These are phyloP conservation scores for Caenorhabditis macrosperma DNA, from an alignment of 2,888 invertebrate species.

Conservation along the genomic window DNA sequence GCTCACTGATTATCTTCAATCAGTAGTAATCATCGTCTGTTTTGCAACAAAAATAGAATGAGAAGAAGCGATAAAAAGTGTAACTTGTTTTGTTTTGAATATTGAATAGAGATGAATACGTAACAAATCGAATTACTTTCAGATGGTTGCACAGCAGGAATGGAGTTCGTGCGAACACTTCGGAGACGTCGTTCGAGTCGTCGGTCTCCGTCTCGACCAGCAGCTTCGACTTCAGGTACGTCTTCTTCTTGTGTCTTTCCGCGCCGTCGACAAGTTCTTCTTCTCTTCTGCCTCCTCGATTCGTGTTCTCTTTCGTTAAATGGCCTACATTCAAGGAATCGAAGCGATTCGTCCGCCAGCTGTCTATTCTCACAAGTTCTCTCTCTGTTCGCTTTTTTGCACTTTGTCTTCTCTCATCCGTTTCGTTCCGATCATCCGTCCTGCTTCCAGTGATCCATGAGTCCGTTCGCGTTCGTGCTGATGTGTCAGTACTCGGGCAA, in stretches of 20 bases:
- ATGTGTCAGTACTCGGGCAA: constrained; percentile 72
- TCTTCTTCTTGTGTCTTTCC: constrained; percentile 9
- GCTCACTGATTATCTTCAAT: not conserved
- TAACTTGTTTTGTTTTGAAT: not conserved
- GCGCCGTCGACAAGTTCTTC: constrained; percentile 24
- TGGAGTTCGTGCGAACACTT: constrained; percentile 32
- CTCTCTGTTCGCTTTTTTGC: constrained; percentile 1
- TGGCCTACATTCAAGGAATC: constrained; percentile 39
- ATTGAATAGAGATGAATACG: not conserved
- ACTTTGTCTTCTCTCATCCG: not conserved
- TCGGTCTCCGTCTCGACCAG: constrained; percentile 44
- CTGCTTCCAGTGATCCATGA: constrained; percentile 15
- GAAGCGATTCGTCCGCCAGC: constrained; percentile 21
- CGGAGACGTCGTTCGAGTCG: constrained; percentile 53
- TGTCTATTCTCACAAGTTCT: not conserved
- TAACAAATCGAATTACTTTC: constrained; percentile 11
- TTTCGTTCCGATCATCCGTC: not conserved
- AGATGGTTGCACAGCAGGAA: constrained; percentile 55
- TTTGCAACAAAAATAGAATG: constrained; percentile 30
- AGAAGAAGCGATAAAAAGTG: not conserved
- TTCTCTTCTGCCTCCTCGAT: constrained; percentile 16
- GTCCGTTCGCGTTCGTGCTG: constrained; percentile 55
- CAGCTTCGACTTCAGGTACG: constrained; percentile 59
- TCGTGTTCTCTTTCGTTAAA: constrained; percentile 1
- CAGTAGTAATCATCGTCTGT: not conserved